Conservation (phyloP, 2,888 invertebrate species). For the Lutraria lutraria region DNA sequence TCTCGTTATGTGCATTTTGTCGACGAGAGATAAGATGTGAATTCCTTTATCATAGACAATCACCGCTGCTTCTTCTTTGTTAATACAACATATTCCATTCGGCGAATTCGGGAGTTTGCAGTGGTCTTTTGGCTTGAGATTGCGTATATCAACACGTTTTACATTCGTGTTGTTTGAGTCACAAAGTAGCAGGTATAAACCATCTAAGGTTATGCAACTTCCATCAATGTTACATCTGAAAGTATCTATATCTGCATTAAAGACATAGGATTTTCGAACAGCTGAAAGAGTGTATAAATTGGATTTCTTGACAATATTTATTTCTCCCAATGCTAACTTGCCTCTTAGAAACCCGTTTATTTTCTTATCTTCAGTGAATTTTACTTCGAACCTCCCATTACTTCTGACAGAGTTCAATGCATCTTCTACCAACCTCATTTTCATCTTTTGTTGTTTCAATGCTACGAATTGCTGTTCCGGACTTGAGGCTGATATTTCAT, state of each 20-base stretch:
- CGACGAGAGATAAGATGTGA: background rate
- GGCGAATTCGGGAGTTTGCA: background rate
- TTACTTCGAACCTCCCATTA: background rate
- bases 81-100: background rate
- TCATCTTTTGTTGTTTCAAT: background rate
- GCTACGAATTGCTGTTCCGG: background rate
- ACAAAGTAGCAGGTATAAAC: background rate
- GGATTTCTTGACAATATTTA: background rate
- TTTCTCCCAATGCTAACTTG: conserved; percentile 2
- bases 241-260: background rate
- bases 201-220: background rate
- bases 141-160: background rate
- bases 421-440: background rate
- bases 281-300: background rate
- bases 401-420: background rate
- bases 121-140: background rate
- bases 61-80: background rate
- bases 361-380: background rate
- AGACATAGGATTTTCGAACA: background rate
- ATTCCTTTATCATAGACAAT: background rate
- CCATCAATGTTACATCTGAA: background rate
- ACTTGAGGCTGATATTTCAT: background rate
- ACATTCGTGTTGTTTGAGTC: background rate
- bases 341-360: background rate
- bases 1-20: background rate